Evolutionary conservation across 2,797 vertebrate genomes (phyloP), one percentile per base, ranked within the genome.

Genomic region (Brotula barbata): DNA sequence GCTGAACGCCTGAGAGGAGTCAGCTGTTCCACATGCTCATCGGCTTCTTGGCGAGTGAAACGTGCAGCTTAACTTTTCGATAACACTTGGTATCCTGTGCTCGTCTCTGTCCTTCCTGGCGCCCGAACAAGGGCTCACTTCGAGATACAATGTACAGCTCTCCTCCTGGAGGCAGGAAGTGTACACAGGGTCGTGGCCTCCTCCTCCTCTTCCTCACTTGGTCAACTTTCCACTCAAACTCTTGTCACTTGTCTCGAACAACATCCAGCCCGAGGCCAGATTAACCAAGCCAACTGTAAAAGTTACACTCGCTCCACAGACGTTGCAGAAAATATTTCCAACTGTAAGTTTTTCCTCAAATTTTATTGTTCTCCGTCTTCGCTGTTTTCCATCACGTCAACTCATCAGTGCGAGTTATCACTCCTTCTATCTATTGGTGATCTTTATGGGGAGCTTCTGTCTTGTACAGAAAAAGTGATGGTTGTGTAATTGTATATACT

Each of bases 1-100:
- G 44, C 53, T 5, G 42, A 61, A 41, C 34, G 60, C 16, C 57
- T 62, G 57, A 73, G 15, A 58, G 28, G 21, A 22, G 46, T 58
- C 58, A 14, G 51, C 62, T 61, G 63, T 56, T 67, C 49, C 58
- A 63, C 19, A 42, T 9, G 0, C 28, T 58, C 56, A 28, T 56
- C 34, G 12, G 14, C 41, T 63, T 77, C 52, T 67, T 75, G 65
- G 66, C 68, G 52, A 58, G 66, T 25, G 6, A 34, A 49, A 54
- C 15, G 41, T 55, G 69, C 52, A 75, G 68, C 68, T 36, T 36
- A 55, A 47, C 58, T 71, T 75, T 77, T 58, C 66, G 79, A 68
- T 13, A 68, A 45, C 20, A 0, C 54, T 44, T 34, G 33, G 23
- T 8, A 15, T 64, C 23, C 44, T 14, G 53, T 0, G 28, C 42